Evolutionary conservation across 2,888 invertebrate genomes (phyloP), one percentile per base, ranked within the genome.

Genomic region (Criorhina ranunculi): DNA sequence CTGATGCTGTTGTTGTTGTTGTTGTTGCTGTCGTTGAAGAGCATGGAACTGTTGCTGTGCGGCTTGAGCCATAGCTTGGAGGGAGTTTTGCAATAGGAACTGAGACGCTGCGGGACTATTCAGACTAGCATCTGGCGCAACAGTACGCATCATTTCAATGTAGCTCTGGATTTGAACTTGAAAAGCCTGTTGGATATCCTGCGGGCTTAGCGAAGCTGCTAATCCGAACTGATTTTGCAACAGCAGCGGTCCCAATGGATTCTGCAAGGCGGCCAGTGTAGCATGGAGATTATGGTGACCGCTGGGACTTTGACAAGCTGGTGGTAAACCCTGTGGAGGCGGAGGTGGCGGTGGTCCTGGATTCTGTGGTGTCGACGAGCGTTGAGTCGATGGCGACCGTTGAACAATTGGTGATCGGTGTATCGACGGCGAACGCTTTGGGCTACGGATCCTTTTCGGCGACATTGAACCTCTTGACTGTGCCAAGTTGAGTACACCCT

Each of bases 1-100:
- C 5, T 66, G 67, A 9, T 85, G 88, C 15, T 89, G 89, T 59
- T 89, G 90, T 76, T 89, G 90, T 60, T 87, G 87, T 8, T 88
- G 86, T 11, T 90, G 90, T 62, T 87, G 93, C 64, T 93, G 92
- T 87, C 95, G 95, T 88, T 96, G 96, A 76, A 97, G 93, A 87
- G 96, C 96, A 89, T 96, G 96, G 78, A 96, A 93, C 90, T 96
- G 96, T 88, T 85, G 85, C 29, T 85, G 80, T 5, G 85, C 85
- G 0, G 77, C 82, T 24, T 85, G 85, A 95, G 96, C 96, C 89
- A 97, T 95, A 5, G 96, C 96, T 90, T 97, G 97, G 91, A 91
- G 87, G 4, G 90, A 96, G 91, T 96, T 96, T 90, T 96, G 96
- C 69, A 96, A 92, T 90, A 96, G 94, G 90, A 96, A 95, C 90